Evolutionary conservation across 2,797 vertebrate genomes (phyloP).

Genomic region (Micromesistius poutassou): DNA sequence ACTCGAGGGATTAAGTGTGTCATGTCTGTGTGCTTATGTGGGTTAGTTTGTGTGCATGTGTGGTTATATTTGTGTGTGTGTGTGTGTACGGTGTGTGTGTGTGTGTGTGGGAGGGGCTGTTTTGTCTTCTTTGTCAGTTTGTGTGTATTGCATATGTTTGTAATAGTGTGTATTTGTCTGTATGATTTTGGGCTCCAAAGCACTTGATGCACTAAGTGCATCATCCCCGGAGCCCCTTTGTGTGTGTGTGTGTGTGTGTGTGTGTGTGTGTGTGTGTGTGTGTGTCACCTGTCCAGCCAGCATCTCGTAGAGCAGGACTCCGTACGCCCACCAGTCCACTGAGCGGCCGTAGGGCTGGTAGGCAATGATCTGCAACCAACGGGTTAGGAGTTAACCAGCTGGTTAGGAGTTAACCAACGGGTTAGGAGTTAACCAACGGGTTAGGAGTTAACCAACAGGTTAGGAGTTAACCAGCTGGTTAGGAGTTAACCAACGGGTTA

Average conservation of each 20-base stretch:
- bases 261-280: slow-evolving; percentile 7
- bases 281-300: slow-evolving; percentile 89
- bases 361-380: slow-evolving; percentile 85
- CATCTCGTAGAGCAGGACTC: slow-evolving; percentile 96
- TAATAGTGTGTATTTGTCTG: not conserved
- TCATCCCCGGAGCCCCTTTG: too few species aligned
- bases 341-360: slow-evolving; percentile 94
- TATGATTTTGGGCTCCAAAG: not conserved
- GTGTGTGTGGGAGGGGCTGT: too few species aligned
- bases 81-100: not conserved
- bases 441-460: too few species aligned
- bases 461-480: too few species aligned
- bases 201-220: too few species aligned
- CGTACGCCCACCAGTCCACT: slow-evolving; percentile 98
- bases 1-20: too few species aligned
- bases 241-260: slow-evolving; percentile 7
- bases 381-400: not conserved
- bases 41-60: not conserved
- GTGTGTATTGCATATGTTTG: not conserved
- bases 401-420: too few species aligned
- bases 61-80: not conserved
- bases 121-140: not conserved
- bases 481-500: too few species aligned
- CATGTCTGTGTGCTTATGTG: too few species aligned
- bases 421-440: too few species aligned